These are phyloP conservation scores for Palythoa caribaeorum DNA, from an alignment of 92 coral and sea anemone genomes.

Conservation along the genomic window DNA sequence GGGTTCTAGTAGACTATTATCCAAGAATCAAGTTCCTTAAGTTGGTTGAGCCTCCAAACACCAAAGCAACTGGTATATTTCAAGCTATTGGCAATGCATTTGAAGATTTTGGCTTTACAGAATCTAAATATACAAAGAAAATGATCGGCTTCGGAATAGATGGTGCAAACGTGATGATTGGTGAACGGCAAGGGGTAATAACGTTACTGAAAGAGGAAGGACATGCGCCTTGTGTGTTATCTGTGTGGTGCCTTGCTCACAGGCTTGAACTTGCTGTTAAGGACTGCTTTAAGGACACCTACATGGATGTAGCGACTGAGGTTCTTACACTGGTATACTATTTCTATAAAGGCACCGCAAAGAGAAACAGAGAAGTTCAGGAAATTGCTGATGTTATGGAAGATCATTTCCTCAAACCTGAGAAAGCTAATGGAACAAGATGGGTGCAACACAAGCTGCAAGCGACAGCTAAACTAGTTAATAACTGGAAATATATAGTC, in stretches of 20 bases:
- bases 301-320: slow-evolving; percentile 14
- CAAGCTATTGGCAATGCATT: slow-evolving; percentile 28
- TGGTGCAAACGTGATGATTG: slow-evolving; percentile 23
- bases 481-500: slow-evolving; percentile 20
- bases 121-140: slow-evolving; percentile 12
- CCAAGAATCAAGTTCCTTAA: slow-evolving; percentile 37
- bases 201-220: slow-evolving; percentile 38
- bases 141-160: slow-evolving; percentile 17
- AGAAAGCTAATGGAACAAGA: slow-evolving; percentile 33
- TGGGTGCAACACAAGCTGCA: slow-evolving; percentile 35
- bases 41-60: slow-evolving; percentile 41
- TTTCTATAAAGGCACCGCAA: slow-evolving; percentile 33
- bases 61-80: slow-evolving; percentile 34
- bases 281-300: slow-evolving; percentile 29
- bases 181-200: slow-evolving; percentile 12
- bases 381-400: slow-evolving; percentile 32
- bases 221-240: slow-evolving; percentile 14
- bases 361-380: slow-evolving; percentile 28
- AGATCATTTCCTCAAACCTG: slow-evolving; percentile 33
- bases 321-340: slow-evolving; percentile 12
- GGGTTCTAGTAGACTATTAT: slow-evolving; percentile 37
- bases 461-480: slow-evolving; percentile 8
- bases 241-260: slow-evolving; percentile 32
- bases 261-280: slow-evolving; percentile 28
- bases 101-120: slow-evolving; percentile 24